Conservation (phyloP, 2,888 invertebrate genomes). For the Junonia oenone region DNA sequence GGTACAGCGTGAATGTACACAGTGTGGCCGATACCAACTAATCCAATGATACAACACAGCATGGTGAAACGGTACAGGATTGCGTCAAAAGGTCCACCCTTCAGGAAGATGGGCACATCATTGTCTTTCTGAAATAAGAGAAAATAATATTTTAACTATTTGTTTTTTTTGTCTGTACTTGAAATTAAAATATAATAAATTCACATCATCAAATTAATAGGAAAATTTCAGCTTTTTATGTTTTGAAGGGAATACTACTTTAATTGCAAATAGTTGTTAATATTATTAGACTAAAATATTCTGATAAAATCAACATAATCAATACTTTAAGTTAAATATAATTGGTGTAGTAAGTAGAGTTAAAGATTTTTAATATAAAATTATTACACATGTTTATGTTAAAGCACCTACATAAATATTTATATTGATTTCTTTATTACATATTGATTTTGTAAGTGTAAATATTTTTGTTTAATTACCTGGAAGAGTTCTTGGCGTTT, state of each 20-base stretch:
- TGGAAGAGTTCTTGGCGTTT: constrained; percentile 61
- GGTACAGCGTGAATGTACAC: constrained; percentile 58
- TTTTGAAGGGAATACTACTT: no score
- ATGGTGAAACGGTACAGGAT: constrained; percentile 68
- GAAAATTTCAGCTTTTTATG: no score
- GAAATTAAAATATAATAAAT: no score
- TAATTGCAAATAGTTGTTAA: no score
- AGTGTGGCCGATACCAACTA: constrained; percentile 59
- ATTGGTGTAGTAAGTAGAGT: background rate
- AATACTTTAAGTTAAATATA: background rate
- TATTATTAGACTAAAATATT: no score
- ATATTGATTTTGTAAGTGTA: no score
- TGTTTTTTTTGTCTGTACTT: background rate
- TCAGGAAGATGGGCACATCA: constrained; percentile 79
- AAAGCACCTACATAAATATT: no score
- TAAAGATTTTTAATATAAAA: background rate
- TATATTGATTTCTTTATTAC: no score
- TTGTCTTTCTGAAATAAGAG: constrained; percentile 69
- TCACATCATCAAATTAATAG: background rate
- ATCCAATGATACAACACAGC: constrained; percentile 55
- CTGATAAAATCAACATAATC: no score
- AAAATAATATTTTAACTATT: background rate
- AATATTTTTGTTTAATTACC: constrained; percentile 45
- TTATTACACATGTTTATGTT: no score
- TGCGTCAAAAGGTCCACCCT: constrained; percentile 76